Evolutionary conservation across 2,113 vertebrate species (phyloP), one percentile per base, ranked within the genome.

Genomic region (Plestiodon gilberti): DNA sequence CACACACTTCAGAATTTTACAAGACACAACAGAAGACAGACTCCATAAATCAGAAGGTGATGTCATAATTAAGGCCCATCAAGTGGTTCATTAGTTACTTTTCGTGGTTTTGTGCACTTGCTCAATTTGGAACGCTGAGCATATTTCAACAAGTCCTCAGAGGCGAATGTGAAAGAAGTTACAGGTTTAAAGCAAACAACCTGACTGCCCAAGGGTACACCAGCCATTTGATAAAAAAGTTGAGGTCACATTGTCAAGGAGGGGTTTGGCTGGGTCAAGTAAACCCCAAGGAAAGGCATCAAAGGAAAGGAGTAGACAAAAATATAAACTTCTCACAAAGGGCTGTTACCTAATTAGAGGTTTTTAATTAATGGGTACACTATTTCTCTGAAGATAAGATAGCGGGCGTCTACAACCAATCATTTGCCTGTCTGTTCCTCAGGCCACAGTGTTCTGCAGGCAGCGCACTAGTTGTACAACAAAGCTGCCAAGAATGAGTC

Each of bases 401-500:
- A 28, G 71, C 33, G 23, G 20, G 35, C 18, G 81, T 33, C 81
- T 48, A 61, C 64, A 81, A 7, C 1, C 81, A 0, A 0, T 5
- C 69, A 11, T 43, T 78, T 70, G 65, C 15, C 20, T 0, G 0
- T 43, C 40, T 91, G 61, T 6, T 1, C 38, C 70, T 85, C 73
- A 0, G 6, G 81, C 76, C 89, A 83, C 59, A 43, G 2, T 0
- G 20, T 0, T 30, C 40, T 43, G 83, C 70, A 0, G 0, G 22
- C 92, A 67, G n/a, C 48, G 0, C 23, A 17, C 77, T n/a, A 78
- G 64, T 0, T 3, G 6, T n/a, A 35, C 73, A 35, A 87, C 28
- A 11, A 79, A 75, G 83, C 82, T 80, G 85, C 87, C 86, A 89
- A 62, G 79, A 76, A 43, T 88, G 87, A 83, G 90, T 61, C 87